Evolutionary conservation across 2,888 invertebrate species (phyloP), one percentile per base, ranked within the genome.

Genomic region (Stomorhina lunata): DNA sequence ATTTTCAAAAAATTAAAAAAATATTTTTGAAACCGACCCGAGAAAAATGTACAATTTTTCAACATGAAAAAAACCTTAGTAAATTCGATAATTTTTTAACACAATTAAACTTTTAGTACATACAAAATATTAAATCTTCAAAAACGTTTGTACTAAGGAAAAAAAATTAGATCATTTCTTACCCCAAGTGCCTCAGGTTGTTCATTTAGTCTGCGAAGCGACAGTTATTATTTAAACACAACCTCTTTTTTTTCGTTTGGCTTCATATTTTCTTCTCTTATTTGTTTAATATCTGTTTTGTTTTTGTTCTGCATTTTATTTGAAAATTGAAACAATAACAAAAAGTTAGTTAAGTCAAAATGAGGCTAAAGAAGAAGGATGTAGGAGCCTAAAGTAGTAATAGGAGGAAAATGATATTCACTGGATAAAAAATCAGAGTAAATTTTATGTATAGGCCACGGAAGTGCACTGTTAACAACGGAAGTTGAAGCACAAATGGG

Each of bases 401-500:
- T n/a, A n/a, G n/a, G n/a, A n/a, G n/a, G n/a, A n/a, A n/a, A n/a
- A n/a, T n/a, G n/a, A n/a, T n/a, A n/a, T n/a, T n/a, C n/a, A n/a
- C n/a, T n/a, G n/a, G n/a, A n/a, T n/a, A n/a, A 9, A 25, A 37
- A 43, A 37, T 63, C 43, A 37, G 40, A 78, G 53, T 45, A 40
- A 66, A 37, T 78, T 72, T 57, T 68, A 77, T 65, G 25, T 61
- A 37, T 15, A 55, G 78, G 78, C 75, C 59, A 61, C 81, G 81
- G 78, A 84, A 81, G 75, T 79, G 66, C 69, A 65, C 80, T 81
- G 83, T 75, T 81, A 81, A 73, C 69, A 73, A 48, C 63, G 80
- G 77, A 80, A 59, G 73, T 55, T 53, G 66, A 34, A 37, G 61
- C 80, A 68, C 57, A 75, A 84, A 80, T 78, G 77, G 80, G 40